Evolutionary conservation across 2,888 invertebrate genomes (phyloP).

Genomic region (Acrocyrtus sp.): DNA sequence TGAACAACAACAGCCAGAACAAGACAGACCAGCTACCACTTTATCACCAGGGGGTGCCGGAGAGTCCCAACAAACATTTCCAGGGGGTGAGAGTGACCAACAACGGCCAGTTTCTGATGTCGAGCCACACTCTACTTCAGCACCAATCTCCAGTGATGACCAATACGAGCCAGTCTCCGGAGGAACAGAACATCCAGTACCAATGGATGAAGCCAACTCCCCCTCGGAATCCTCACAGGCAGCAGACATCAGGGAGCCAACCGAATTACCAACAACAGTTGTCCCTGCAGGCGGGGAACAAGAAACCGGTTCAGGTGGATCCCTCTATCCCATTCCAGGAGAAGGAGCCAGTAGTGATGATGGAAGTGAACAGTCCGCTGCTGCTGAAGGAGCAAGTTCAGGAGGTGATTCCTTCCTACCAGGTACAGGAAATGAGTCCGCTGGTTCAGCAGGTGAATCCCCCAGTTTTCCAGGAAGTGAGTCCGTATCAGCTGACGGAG

Average conservation of each 20-base stretch:
- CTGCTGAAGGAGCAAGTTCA: not conserved
- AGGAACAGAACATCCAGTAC: slow-evolving; percentile 16
- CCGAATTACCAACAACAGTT: slow-evolving; percentile 37
- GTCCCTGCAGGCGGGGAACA: slow-evolving; percentile 8
- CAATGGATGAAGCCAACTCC: slow-evolving; percentile 15
- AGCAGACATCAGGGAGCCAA: slow-evolving; percentile 16
- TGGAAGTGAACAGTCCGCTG: slow-evolving; percentile 10
- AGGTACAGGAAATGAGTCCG: slow-evolving; percentile 18
- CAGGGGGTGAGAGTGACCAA: slow-evolving; percentile 5
- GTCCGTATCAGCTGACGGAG: slow-evolving; percentile 25
- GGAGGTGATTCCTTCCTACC: slow-evolving; percentile 5
- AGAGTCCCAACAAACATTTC: slow-evolving; percentile 36
- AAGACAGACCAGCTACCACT: too few species aligned
- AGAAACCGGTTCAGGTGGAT: slow-evolving; percentile 3
- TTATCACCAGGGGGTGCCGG: too few species aligned
- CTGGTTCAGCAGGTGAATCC: not conserved
- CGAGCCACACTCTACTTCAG: too few species aligned
- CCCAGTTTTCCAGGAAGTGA: slow-evolving; percentile 24
- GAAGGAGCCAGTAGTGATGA: not conserved
- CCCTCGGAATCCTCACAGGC: slow-evolving; percentile 33
- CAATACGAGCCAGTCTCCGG: not conserved
- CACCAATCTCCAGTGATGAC: slow-evolving; percentile 6
- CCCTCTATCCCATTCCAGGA: not conserved
- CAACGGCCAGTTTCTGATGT: too few species aligned
- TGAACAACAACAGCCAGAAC: too few species aligned